These are phyloP conservation scores for Drosophila borealis DNA, from an alignment of 2,888 invertebrate genomes.

Conservation along the genomic window DNA sequence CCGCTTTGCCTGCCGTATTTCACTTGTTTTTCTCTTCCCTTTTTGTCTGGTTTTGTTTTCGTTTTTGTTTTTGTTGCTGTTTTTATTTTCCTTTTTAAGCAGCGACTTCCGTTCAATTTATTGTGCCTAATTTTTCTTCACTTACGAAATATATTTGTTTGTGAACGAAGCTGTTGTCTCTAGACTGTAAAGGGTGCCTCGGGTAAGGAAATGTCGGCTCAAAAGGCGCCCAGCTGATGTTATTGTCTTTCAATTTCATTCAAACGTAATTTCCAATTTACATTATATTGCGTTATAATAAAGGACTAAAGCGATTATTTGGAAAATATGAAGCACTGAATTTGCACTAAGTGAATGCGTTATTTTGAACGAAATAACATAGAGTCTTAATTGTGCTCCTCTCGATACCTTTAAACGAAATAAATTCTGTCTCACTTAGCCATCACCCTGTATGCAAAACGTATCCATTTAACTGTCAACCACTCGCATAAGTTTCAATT, in stretches of 20 bases:
- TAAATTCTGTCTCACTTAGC: too few species aligned
- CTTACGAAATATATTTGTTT: conserved; percentile 64
- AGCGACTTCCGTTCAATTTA: conserved; percentile 82
- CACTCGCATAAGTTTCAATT: conserved; percentile 2
- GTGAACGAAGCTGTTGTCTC: conserved; percentile 24
- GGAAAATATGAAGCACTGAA: not conserved
- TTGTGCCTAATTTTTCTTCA: conserved; percentile 78
- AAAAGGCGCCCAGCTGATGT: conserved; percentile 6
- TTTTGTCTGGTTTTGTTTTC: conserved; percentile 1
- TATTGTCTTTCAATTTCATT: conserved; percentile 39
- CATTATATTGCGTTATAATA: conserved; percentile 2
- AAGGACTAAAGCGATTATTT: not conserved
- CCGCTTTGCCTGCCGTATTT: conserved; percentile 28
- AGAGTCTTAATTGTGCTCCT: too few species aligned
- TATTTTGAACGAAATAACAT: too few species aligned
- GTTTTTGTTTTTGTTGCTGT: conserved; percentile 21
- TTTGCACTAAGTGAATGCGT: not conserved
- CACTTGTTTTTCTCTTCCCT: conserved; percentile 6
- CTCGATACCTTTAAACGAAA: too few species aligned
- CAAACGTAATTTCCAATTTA: conserved; percentile 24
- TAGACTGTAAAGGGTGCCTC: conserved; percentile 41
- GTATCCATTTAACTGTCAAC: not conserved
- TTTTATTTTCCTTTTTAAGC: conserved; percentile 64
- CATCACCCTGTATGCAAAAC: conserved; percentile 12
- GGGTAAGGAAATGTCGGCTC: conserved; percentile 8